Conservation (phyloP, 2,113 vertebrate species). For the Rattus rattus region DNA sequence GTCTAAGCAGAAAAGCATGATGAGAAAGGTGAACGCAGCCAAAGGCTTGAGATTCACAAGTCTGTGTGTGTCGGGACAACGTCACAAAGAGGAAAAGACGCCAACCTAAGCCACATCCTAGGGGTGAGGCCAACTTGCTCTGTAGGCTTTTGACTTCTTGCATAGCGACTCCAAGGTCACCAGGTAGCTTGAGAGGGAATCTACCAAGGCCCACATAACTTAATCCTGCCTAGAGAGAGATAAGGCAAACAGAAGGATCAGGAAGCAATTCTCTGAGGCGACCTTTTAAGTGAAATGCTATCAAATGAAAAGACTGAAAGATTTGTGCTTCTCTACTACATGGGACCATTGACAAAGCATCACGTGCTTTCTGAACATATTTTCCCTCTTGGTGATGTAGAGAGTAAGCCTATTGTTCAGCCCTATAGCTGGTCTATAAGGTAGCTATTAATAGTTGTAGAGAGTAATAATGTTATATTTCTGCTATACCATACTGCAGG, state of each 20-base stretch:
- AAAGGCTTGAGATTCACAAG: background rate
- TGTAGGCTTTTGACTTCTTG: background rate
- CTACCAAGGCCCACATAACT: background rate
- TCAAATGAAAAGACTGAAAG: background rate
- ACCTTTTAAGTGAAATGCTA: background rate
- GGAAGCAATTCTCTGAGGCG: background rate
- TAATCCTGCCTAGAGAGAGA: background rate
- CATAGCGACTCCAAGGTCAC: background rate
- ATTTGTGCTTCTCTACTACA: background rate
- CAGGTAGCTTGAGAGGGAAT: background rate
- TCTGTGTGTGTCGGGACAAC: background rate
- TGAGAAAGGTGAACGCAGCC: background rate
- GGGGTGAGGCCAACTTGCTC: background rate
- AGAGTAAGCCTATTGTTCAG: background rate
- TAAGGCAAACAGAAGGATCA: background rate
- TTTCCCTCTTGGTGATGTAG: background rate
- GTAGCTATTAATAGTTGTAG: background rate
- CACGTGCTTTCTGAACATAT: background rate
- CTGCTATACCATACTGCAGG: background rate
- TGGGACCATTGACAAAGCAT: background rate
- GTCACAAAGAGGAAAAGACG: background rate
- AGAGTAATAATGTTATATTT: background rate
- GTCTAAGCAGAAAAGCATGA: background rate
- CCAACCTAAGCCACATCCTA: background rate
- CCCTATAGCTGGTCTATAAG: background rate